These are phyloP conservation scores for Euwallacea fornicatus DNA, from an alignment of 1,140 invertebrate species.

Conservation along the genomic window DNA sequence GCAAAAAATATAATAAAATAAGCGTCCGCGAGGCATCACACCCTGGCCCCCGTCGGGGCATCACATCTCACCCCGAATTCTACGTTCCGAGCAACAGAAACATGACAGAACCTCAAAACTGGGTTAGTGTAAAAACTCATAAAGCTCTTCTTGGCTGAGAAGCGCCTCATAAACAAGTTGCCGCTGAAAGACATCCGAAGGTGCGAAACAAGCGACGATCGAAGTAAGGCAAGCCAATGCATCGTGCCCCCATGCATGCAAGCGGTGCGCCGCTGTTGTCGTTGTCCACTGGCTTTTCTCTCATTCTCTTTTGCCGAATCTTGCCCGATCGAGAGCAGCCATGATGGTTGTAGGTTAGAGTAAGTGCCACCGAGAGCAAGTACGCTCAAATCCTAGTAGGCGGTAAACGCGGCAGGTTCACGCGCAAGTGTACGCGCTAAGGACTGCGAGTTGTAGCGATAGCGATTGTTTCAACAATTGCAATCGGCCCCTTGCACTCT, in stretches of 20 bases:
- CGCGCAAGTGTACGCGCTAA: conserved; percentile 48
- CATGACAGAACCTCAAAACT: conserved; percentile 3
- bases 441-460: conserved; percentile 1
- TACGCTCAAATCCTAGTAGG: conserved; percentile 49
- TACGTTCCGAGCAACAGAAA: neutral
- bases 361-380: conserved; percentile 50
- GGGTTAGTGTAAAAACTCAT: conserved; percentile 30
- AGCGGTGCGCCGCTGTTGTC: conserved; percentile 20
- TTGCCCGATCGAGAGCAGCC: conserved; percentile 45
- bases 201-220: conserved; percentile 25
- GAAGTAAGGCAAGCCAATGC: neutral
- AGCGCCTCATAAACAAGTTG: conserved; percentile 23
- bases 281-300: conserved; percentile 13
- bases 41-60: too few relatives aligned
- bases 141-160: conserved; percentile 21
- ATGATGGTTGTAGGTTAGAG: conserved; percentile 47
- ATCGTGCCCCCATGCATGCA: conserved; percentile 9
- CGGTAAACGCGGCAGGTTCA: conserved; percentile 49
- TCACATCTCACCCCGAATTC: too few relatives aligned
- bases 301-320: conserved; percentile 17
- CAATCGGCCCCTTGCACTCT: conserved; percentile 43
- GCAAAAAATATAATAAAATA: too few relatives aligned
- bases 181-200: conserved; percentile 24
- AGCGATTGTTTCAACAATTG: conserved; percentile 50
- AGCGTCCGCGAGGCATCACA: too few relatives aligned